Evolutionary conservation across 2,113 vertebrate species (phyloP).

Genomic region (Cynoglossus semilaevis): DNA sequence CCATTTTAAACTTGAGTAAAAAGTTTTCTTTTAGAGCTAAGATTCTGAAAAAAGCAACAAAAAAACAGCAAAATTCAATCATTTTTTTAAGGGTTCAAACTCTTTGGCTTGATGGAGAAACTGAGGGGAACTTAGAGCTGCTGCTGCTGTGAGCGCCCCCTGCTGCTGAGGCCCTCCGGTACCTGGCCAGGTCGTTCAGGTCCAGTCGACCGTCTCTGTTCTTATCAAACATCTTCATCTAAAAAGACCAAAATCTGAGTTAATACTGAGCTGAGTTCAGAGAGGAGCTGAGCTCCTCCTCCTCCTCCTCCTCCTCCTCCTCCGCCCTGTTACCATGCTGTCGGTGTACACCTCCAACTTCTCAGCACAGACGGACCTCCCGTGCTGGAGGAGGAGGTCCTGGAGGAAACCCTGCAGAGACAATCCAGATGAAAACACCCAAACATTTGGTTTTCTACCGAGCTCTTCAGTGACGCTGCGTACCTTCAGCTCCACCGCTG

Average conservation of each 20-base stretch:
- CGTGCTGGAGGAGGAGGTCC: slow-evolving; percentile 86
- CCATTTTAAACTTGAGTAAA: slow-evolving; percentile 92
- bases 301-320: background rate
- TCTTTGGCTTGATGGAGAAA: background rate
- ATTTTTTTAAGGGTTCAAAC: background rate
- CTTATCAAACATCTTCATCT: slow-evolving; percentile 95
- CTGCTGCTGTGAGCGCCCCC: background rate
- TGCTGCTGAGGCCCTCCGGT: background rate
- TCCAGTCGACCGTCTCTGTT: slow-evolving; percentile 88
- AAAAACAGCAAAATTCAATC: background rate
- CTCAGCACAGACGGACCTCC: slow-evolving; percentile 72
- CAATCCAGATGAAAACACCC: background rate
- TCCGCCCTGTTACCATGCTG: slow-evolving; percentile 81
- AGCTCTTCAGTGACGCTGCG: too few relatives aligned
- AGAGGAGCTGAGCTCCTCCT: rapidly evolving
- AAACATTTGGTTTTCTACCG: too few relatives aligned
- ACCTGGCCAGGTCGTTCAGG: slow-evolving; percentile 92
- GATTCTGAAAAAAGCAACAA: slow-evolving; percentile 75
- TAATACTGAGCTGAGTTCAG: too few relatives aligned
- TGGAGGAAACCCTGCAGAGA: slow-evolving; percentile 83
- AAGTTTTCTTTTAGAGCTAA: slow-evolving; percentile 92
- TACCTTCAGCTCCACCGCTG: slow-evolving; percentile 82
- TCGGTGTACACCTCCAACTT: slow-evolving; percentile 86
- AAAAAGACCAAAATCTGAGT: background rate
- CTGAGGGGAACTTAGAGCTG: background rate